Conservation (phyloP, 2,888 invertebrate species). For the Meteorus colon region DNA sequence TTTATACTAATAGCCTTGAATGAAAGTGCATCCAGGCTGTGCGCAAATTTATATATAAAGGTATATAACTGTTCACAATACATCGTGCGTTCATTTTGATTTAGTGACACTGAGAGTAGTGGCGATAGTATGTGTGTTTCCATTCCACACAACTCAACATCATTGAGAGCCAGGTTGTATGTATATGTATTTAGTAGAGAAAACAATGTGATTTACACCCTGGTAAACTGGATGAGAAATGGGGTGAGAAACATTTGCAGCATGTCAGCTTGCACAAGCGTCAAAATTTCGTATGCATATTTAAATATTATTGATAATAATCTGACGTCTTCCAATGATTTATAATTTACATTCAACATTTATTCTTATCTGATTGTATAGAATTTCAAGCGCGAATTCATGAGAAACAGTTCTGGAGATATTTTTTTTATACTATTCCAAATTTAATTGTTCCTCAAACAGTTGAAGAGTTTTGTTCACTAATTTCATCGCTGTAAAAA, state of each 20-base stretch:
- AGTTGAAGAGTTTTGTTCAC: no score
- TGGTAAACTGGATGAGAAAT: slow-evolving; percentile 33
- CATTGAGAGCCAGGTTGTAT: neutral
- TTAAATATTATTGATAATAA: neutral
- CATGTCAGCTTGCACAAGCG: slow-evolving; percentile 2
- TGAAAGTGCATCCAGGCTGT: slow-evolving; percentile 36
- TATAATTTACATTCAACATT: no score
- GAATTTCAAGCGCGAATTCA: no score
- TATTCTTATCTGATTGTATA: no score
- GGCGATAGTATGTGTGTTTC: slow-evolving; percentile 9
- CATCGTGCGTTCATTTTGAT: slow-evolving; percentile 53
- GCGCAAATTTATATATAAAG: slow-evolving; percentile 5
- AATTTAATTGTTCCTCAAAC: no score
- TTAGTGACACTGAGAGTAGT: slow-evolving; percentile 52
- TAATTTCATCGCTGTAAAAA: no score
- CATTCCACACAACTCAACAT: slow-evolving; percentile 21
- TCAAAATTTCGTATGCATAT: neutral
- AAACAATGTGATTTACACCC: slow-evolving; percentile 34
- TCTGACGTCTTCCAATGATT: slow-evolving; percentile 7
- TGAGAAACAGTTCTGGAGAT: no score
- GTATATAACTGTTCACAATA: slow-evolving; percentile 2
- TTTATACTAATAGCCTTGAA: slow-evolving; percentile 68
- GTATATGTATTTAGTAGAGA: slow-evolving; percentile 27
- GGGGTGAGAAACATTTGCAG: slow-evolving; percentile 39
- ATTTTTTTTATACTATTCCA: no score